These are phyloP conservation scores for Dryadula phaetusa DNA, from an alignment of 2,888 invertebrate genomes.

Conservation along the genomic window DNA sequence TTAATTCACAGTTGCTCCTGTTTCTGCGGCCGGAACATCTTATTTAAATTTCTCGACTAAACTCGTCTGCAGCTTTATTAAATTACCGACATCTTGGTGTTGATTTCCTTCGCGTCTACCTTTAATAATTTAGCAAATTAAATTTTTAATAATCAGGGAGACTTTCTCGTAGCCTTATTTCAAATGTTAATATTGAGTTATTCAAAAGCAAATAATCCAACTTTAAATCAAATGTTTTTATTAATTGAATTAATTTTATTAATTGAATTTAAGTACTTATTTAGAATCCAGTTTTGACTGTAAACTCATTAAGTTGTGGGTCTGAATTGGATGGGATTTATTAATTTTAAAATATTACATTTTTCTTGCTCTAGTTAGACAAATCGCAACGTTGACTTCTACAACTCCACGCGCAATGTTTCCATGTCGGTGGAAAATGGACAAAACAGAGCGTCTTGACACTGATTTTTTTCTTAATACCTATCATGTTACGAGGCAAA, in stretches of 20 bases:
- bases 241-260: background rate
- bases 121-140: constrained; percentile 18
- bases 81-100: constrained; percentile 31
- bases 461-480: no score
- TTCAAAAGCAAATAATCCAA: background rate
- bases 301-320: no score
- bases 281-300: no score
- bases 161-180: background rate
- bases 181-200: background rate
- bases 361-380: no score
- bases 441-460: no score
- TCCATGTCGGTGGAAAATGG: no score
- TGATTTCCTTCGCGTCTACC: constrained; percentile 23
- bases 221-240: background rate
- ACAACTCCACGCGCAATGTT: no score
- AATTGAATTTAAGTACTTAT: background rate
- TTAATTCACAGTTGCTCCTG: constrained; percentile 6
- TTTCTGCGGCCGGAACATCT: constrained; percentile 17
- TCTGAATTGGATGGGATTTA: no score
- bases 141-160: constrained; percentile 6
- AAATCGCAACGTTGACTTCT: no score
- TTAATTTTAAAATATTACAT: no score
- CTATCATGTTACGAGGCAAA: no score
- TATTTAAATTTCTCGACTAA: constrained; percentile 31
- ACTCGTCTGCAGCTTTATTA: constrained; percentile 29